A percentile compares a stretch with the other conserved stretches of the same genome.
Evolutionary conservation across 2,797 vertebrate species (phyloP).

Genomic region (Oceanodroma leucorhoa): DNA sequence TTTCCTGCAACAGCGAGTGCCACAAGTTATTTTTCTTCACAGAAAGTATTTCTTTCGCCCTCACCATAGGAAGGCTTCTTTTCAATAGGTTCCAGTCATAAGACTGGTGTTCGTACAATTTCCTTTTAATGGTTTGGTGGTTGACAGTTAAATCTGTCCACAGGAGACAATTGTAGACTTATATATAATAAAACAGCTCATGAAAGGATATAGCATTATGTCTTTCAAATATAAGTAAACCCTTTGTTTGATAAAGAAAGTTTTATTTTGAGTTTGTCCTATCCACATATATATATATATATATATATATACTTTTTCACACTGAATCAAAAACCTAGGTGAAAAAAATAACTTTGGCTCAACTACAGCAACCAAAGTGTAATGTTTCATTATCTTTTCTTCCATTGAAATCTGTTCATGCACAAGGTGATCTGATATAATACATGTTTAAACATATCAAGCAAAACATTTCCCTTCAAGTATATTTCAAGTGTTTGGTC

Average conservation of each 20-base stretch:
- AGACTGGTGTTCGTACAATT: not conserved
- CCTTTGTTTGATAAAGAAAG: not conserved
- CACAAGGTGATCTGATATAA: not conserved
- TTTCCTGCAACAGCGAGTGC: not conserved
- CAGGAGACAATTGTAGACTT: not conserved
- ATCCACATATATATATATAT: not conserved
- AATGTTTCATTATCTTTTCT: not conserved
- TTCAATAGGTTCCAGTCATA: not conserved
- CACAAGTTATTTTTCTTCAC: not conserved
- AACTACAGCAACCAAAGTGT: not conserved
- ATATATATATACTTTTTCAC: not conserved
- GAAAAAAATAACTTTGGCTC: not conserved
- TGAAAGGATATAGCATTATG: not conserved
- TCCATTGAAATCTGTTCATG: not conserved
- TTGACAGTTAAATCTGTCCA: not conserved
- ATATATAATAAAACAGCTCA: not conserved
- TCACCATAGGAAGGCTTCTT: not conserved
- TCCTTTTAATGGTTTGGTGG: not conserved
- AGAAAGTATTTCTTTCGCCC: not conserved
- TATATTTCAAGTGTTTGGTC: not conserved
- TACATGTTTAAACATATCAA: not conserved
- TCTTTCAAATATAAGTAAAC: not conserved
- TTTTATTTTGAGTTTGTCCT: not conserved
- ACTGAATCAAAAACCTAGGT: not conserved
- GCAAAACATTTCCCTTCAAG: not conserved